Base-by-base conservation (phyloP, 2,113 vertebrate species). In the Pionites leucogaster region DNA sequence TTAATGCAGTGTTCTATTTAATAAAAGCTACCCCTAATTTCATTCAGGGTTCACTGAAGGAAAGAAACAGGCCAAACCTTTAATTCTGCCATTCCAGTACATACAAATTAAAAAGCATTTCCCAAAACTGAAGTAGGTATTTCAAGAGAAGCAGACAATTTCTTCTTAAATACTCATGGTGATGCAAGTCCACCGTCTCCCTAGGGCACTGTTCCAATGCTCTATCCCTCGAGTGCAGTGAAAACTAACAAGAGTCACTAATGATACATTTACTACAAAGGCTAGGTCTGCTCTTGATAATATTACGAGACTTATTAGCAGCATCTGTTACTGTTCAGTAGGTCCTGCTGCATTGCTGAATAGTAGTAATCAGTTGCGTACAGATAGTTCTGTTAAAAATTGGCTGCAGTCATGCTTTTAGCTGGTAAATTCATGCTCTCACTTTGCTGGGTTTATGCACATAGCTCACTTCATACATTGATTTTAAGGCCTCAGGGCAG, bases 401-500 rank as follows among this genome's bases (percentile, higher is more conserved):
- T 59, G 64, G 60, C 46, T 65, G 41, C 35, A 33, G 8, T 42
- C 80, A 60, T 39, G 24, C 24, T 86, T 82, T 55, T 24, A 24
- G 25, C 5, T 49, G 75, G 37, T 81, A 15, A 83, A 82, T 71
- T 75, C 23, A 24, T 68, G 44, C 80, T 92, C 63, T 68, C 93
- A 39, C 33, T 82, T 85, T 67, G 17, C 53, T 67, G 53, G 17
- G 17, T 88, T 92, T 88, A 70, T 18, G 35, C 55, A 67, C 2
- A 1, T 35, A 91, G 29, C 44, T 88, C 12, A 0, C n/a, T 86
- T 85, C 14, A 33, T 29, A 78, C 11, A 5, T 0, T 42, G 68
- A 88, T 83, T 96, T 88, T 78, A 93, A 90, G 55, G 72, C 39
- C 72, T 47, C 42, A 31, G 82, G 68, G 79, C 55, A 92, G 71